Percentiles rank a stretch among this genome's conserved stretches.
phyloP scores from a whole-genome alignment of 23 tunicate genomes.

The Phallusia fumigata region DNA sequence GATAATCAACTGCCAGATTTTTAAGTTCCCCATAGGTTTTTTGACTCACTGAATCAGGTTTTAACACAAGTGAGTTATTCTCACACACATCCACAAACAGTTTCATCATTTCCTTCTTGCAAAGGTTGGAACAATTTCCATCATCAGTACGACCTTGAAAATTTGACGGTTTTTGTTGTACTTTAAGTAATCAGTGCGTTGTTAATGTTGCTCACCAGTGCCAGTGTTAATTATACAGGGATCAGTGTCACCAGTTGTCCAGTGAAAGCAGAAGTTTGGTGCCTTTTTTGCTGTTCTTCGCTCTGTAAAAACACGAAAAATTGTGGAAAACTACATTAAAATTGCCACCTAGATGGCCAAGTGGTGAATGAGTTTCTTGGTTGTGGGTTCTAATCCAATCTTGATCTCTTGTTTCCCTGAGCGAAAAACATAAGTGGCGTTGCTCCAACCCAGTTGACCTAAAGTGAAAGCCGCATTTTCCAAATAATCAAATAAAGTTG shows the following conservation, averaged over 20 bases:
- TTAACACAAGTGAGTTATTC: neutral
- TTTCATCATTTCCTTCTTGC: constrained; percentile 63
- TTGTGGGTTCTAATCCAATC: too few relatives aligned
- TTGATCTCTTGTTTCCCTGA: too few relatives aligned
- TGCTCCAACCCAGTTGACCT: too few relatives aligned
- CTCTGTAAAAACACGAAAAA: constrained; percentile 36
- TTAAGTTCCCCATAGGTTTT: constrained; percentile 52
- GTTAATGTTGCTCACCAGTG: constrained; percentile 33
- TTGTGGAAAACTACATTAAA: too few relatives aligned
- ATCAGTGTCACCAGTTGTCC: constrained; percentile 48
- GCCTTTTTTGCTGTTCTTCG: constrained; percentile 60
- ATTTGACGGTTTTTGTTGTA: too few relatives aligned
- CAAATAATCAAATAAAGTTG: too few relatives aligned
- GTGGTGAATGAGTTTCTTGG: too few relatives aligned
- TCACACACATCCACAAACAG: constrained; percentile 18
- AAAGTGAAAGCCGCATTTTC: too few relatives aligned
- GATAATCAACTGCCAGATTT: constrained; percentile 52
- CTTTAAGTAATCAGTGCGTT: neutral
- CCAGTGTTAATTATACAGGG: constrained; percentile 33
- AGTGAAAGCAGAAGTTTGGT: constrained; percentile 79
- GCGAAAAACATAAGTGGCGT: too few relatives aligned
- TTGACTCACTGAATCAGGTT: neutral
- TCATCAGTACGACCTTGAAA: constrained; percentile 44
- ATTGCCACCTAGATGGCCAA: too few relatives aligned
- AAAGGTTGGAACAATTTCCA: constrained; percentile 43